A percentile compares a stretch with the other conserved stretches of the same genome.
phyloP scores from a whole-genome alignment of 2,113 vertebrate genomes.

The Calidris pygmaea region DNA sequence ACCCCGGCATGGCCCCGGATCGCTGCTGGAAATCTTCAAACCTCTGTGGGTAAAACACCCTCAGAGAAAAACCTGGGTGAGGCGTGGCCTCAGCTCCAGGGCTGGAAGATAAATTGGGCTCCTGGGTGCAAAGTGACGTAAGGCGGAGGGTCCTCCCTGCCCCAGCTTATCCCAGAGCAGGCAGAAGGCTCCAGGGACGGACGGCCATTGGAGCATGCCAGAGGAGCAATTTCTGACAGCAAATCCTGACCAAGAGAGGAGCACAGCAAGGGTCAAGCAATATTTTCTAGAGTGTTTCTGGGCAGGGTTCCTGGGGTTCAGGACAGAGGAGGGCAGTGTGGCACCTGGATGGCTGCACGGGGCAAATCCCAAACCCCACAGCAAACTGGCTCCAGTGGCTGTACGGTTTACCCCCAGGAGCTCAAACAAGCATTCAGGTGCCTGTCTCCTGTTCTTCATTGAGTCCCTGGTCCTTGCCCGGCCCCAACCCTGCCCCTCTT shows the following conservation, averaged over 20 bases:
- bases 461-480: neutral
- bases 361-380: neutral
- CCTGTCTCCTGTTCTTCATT: neutral
- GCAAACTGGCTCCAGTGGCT: neutral
- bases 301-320: neutral
- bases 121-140: neutral
- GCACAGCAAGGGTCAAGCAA: neutral
- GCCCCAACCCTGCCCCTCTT: neutral
- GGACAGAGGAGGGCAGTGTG: fast-evolving
- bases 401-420: neutral
- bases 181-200: neutral
- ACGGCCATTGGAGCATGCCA: fast-evolving
- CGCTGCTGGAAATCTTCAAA: neutral
- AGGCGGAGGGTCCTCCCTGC: neutral
- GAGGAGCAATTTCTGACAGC: neutral
- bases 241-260: neutral
- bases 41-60: neutral
- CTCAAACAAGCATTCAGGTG: neutral
- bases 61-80: neutral
- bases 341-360: neutral
- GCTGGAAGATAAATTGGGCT: neutral
- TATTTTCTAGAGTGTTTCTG: neutral
- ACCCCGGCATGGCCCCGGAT: fast-evolving
- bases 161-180: neutral
- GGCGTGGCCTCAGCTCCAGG: neutral